These are phyloP conservation scores for Catagonus wagneri DNA, from an alignment of 2,113 vertebrate genomes.

Conservation along the genomic window DNA sequence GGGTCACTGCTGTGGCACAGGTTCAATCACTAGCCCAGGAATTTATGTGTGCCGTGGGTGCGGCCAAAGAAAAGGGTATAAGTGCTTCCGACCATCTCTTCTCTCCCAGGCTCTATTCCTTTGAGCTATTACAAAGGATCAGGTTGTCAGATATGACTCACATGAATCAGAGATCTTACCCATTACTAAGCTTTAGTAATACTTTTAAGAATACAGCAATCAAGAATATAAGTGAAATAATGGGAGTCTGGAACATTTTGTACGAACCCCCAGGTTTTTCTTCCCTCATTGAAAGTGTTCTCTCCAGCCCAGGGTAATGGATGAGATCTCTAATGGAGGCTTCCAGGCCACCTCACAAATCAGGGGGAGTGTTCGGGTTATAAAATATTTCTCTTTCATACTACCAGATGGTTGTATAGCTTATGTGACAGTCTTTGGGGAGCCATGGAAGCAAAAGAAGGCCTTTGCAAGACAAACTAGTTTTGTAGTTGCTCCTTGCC, in stretches of 20 bases:
- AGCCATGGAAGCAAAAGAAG: conserved; percentile 42
- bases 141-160: conserved; percentile 53
- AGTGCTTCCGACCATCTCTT: conserved; percentile 31
- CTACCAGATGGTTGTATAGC: neutral
- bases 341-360: conserved; percentile 31
- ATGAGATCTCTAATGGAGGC: neutral
- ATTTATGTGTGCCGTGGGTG: too few relatives aligned
- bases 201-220: conserved; percentile 47
- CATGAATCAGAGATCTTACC: conserved; percentile 53
- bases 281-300: neutral
- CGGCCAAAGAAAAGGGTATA: neutral
- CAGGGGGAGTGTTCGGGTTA: conserved; percentile 1
- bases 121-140: conserved; percentile 47
- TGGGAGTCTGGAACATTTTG: neutral
- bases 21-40: too few relatives aligned
- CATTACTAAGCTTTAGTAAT: conserved; percentile 41
- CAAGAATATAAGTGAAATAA: neutral
- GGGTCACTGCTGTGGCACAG: too few relatives aligned
- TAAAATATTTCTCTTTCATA: conserved; percentile 42
- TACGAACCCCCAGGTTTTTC: neutral
- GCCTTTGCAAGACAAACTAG: neutral
- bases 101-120: conserved; percentile 19
- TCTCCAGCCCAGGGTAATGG: neutral
- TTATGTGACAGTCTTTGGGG: conserved; percentile 52
- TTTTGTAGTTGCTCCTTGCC: neutral